Conservation (phyloP, 2,797 vertebrate genomes). For the Heliangelus exortis region DNA sequence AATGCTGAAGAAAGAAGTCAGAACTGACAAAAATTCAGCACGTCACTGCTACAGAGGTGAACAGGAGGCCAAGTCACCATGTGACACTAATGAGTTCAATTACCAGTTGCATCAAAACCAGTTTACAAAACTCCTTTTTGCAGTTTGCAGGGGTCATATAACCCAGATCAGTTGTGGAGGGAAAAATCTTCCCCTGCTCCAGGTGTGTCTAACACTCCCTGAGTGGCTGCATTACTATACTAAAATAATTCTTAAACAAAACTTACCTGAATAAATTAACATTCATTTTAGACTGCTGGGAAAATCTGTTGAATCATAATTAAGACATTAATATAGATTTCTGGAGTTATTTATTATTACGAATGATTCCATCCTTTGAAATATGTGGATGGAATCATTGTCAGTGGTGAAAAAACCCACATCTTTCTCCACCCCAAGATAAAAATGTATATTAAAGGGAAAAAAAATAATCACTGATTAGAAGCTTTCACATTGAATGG, state of each 20-base stretch:
- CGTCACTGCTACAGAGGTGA: not conserved
- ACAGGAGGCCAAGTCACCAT: not conserved
- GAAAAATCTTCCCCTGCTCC: not conserved
- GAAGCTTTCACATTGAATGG: not conserved
- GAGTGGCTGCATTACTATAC: fast-evolving
- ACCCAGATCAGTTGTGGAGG: not conserved
- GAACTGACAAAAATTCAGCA: not conserved
- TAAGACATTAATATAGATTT: not conserved
- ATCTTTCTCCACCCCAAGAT: not conserved
- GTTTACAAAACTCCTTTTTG: not conserved
- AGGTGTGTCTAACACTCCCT: fast-evolving
- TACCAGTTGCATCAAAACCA: not conserved
- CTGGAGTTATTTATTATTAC: fast-evolving
- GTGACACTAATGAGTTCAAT: not conserved
- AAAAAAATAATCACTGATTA: not conserved
- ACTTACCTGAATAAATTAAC: not conserved
- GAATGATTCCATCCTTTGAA: not conserved
- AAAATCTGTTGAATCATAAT: not conserved
- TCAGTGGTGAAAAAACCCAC: not conserved
- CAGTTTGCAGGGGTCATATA: not conserved
- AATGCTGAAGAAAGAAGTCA: not conserved
- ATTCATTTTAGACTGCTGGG: not conserved
- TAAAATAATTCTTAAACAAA: not conserved
- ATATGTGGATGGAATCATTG: not conserved
- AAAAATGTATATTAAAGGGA: not conserved